phyloP scores from a whole-genome alignment of 2,797 vertebrate genomes.

The Brachymystax lenok region DNA sequence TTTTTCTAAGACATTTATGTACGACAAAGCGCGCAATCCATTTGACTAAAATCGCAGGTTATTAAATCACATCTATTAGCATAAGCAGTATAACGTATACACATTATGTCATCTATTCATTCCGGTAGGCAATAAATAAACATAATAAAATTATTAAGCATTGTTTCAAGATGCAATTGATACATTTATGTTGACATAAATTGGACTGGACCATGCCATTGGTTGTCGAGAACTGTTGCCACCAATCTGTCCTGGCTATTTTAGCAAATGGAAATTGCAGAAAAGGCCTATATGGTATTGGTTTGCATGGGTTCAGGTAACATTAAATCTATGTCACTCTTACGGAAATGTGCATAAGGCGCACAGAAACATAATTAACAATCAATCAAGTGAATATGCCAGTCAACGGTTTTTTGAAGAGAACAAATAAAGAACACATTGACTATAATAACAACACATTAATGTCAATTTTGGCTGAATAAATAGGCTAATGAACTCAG shows the following conservation, averaged over 20 bases:
- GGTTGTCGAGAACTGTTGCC: too few species aligned
- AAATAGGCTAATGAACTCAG: not conserved
- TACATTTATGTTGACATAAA: too few species aligned
- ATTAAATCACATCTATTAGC: slow-evolving; percentile 21
- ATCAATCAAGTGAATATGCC: not conserved
- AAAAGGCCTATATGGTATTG: too few species aligned
- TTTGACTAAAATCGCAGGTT: slow-evolving; percentile 61
- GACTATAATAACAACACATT: not conserved
- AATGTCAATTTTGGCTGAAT: not conserved
- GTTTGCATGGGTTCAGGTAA: not conserved
- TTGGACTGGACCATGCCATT: too few species aligned
- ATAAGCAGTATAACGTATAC: slow-evolving; percentile 18
- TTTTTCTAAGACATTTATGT: slow-evolving; percentile 52
- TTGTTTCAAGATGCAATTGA: too few species aligned
- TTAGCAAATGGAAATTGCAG: too few species aligned
- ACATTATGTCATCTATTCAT: too few species aligned
- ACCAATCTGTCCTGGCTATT: too few species aligned
- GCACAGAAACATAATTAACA: not conserved
- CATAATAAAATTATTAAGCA: not conserved
- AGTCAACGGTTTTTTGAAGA: not conserved
- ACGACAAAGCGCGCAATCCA: slow-evolving; percentile 42
- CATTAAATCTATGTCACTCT: not conserved
- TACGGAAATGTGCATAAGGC: not conserved
- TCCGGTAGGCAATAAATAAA: not conserved
- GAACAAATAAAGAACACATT: not conserved